Evolutionary conservation across 1,140 invertebrate species (phyloP).

Genomic region (Lucilia cuprina): DNA sequence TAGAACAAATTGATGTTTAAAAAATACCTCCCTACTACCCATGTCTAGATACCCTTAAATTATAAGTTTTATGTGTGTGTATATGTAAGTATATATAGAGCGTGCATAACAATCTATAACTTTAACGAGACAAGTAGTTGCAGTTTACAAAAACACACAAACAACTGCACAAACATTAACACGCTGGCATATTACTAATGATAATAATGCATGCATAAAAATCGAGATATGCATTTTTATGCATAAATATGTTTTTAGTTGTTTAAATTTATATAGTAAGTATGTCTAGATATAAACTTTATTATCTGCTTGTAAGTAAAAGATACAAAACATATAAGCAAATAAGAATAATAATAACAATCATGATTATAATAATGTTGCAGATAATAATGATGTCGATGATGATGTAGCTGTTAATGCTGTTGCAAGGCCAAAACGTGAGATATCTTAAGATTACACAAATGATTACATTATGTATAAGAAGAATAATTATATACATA

Average conservation of each 20-base stretch:
- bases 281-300: neutral
- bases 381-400: neutral
- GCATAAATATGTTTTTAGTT: neutral
- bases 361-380: neutral
- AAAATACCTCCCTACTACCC: neutral
- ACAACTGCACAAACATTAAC: neutral
- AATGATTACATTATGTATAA: slow-evolving; percentile 21
- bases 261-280: too few relatives aligned
- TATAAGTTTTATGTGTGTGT: slow-evolving; percentile 14
- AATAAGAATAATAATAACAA: slow-evolving; percentile 16
- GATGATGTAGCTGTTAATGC: neutral
- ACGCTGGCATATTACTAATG: neutral
- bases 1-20: too few relatives aligned
- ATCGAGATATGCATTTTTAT: slow-evolving; percentile 12
- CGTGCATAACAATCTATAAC: slow-evolving; percentile 34
- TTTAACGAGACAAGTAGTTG: slow-evolving; percentile 33
- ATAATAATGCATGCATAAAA: neutral
- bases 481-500: too few relatives aligned
- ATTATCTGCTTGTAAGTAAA: neutral
- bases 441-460: slow-evolving; percentile 30
- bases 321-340: neutral
- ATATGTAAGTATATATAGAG: slow-evolving; percentile 20
- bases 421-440: slow-evolving; percentile 32
- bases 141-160: neutral
- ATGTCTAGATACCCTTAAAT: neutral